Conservation (phyloP, 2,113 vertebrate genomes). For the Physeter macrocephalus region DNA sequence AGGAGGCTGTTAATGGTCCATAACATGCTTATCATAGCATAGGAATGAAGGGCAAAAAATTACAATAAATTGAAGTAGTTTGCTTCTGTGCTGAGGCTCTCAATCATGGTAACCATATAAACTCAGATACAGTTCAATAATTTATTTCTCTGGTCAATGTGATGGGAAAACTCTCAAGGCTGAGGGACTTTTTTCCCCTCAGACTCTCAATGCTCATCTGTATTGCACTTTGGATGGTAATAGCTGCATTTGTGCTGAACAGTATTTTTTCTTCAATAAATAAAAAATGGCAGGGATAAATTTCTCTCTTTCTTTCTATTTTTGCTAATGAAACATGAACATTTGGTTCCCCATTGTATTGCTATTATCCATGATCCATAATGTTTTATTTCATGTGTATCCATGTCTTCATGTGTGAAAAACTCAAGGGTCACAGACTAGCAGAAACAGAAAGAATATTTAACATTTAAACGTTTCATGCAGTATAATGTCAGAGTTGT, state of each 20-base stretch:
- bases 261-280: constrained; percentile 71
- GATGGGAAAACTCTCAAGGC: constrained; percentile 5
- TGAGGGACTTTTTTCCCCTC: background rate
- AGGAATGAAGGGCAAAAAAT: background rate
- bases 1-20: background rate
- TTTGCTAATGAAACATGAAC: constrained; percentile 66
- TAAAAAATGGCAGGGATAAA: constrained; percentile 65
- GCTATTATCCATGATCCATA: constrained; percentile 47
- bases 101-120: background rate
- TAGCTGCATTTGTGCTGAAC: constrained; percentile 49
- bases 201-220: constrained; percentile 42
- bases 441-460: background rate
- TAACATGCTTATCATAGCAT: background rate
- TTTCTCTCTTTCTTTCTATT: constrained; percentile 69
- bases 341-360: constrained; percentile 35
- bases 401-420: background rate
- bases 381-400: constrained; percentile 24
- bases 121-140: background rate
- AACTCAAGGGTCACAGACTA: background rate
- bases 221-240: background rate
- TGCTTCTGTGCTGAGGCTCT: background rate
- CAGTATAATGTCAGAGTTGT: background rate
- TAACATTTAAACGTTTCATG: background rate
- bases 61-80: background rate
- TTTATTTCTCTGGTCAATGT: background rate